phyloP scores from a whole-genome alignment of 2,888 invertebrate genomes.

The Lasioglossum lativentre region DNA sequence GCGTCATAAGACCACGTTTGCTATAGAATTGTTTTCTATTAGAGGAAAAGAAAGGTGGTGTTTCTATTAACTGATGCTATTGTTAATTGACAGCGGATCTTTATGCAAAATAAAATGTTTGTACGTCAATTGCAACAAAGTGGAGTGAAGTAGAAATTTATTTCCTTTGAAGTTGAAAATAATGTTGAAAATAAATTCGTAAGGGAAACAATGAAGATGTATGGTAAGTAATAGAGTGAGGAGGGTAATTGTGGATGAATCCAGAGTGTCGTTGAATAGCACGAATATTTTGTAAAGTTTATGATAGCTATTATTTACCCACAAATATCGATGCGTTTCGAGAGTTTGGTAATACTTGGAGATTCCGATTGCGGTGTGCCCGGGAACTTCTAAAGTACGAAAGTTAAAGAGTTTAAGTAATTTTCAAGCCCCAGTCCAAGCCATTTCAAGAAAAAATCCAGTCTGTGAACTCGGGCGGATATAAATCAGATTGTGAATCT shows the following conservation, averaged over 20 bases:
- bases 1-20: no score
- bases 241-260: neutral
- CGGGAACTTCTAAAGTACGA: neutral
- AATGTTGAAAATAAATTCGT: no score
- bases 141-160: no score
- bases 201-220: no score
- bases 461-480: neutral
- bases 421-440: neutral
- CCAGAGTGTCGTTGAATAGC: neutral
- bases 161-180: no score
- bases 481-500: neutral
- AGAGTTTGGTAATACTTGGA: neutral
- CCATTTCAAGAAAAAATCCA: neutral
- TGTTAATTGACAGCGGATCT: no score
- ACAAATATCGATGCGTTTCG: neutral
- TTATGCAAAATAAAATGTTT: no score
- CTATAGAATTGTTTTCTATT: no score
- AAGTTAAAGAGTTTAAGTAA: conserved; percentile 5
- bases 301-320: neutral
- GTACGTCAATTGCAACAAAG: no score
- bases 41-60: no score
- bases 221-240: no score
- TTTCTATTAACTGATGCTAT: no score
- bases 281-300: neutral
- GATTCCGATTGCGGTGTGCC: neutral